Conservation (phyloP, 2,113 vertebrate species). For the Neofelis nebulosa region DNA sequence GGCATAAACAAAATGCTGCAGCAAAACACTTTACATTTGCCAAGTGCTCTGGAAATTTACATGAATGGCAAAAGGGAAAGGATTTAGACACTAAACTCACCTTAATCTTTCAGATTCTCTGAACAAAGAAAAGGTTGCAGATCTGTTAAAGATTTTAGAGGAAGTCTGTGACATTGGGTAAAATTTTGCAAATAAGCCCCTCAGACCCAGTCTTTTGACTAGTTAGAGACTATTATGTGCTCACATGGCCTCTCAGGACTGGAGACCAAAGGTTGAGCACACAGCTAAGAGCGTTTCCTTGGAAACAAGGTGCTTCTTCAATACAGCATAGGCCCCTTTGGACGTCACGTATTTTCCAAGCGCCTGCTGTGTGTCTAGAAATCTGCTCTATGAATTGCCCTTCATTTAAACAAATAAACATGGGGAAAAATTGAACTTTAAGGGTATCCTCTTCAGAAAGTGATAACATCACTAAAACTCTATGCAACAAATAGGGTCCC, state of each 20-base stretch:
- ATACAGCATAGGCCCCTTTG: neutral
- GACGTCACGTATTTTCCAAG: neutral
- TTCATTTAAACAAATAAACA: neutral
- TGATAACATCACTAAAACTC: neutral
- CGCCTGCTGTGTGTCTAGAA: neutral
- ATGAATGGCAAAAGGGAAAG: neutral
- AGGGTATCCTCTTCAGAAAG: neutral
- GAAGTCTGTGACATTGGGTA: neutral
- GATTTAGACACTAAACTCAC: neutral
- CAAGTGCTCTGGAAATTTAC: neutral
- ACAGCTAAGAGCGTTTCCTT: neutral
- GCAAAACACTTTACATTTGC: neutral
- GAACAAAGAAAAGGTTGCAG: neutral
- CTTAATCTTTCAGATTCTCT: neutral
- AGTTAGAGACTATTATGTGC: neutral
- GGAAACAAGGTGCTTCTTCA: conserved; percentile 19
- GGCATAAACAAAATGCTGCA: neutral
- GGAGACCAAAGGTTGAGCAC: neutral
- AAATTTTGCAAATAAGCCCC: neutral
- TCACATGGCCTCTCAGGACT: neutral
- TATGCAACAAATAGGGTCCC: neutral
- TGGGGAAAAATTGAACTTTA: neutral
- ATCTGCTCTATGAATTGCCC: neutral
- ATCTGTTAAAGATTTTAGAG: neutral
- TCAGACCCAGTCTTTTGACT: neutral